phyloP scores from a whole-genome alignment of 2,888 invertebrate genomes.

The Abrostola triplasia region DNA sequence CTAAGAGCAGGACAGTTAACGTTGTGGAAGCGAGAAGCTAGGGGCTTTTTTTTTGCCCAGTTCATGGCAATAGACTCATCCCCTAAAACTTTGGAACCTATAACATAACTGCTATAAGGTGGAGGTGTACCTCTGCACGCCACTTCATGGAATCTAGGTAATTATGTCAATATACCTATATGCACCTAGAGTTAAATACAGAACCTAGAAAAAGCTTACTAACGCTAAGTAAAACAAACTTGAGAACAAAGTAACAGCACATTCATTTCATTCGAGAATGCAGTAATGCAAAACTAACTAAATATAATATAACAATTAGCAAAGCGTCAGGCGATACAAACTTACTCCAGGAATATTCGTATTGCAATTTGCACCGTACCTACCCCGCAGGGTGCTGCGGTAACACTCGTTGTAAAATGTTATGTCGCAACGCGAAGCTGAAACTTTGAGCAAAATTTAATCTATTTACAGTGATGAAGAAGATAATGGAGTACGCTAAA shows the following conservation, averaged over 20 bases:
- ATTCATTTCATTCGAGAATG: slow-evolving; percentile 10
- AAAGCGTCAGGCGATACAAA: slow-evolving; percentile 23
- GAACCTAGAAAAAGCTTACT: too few species aligned
- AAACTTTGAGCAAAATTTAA: slow-evolving; percentile 15
- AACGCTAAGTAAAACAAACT: slow-evolving; percentile 9
- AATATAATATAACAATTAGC: slow-evolving; percentile 48
- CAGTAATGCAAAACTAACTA: slow-evolving; percentile 24
- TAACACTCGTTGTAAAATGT: slow-evolving; percentile 34
- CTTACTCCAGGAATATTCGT: slow-evolving; percentile 33
- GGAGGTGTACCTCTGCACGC: too few species aligned
- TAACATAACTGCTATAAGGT: too few species aligned
- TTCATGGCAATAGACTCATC: too few species aligned
- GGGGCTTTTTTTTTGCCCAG: too few species aligned
- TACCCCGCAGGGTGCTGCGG: slow-evolving; percentile 22
- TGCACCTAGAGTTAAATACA: too few species aligned
- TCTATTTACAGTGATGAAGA: slow-evolving; percentile 19
- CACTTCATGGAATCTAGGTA: too few species aligned
- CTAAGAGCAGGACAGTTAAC: too few species aligned
- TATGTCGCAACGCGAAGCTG: slow-evolving; percentile 18
- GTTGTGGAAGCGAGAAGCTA: too few species aligned
- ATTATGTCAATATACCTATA: too few species aligned
- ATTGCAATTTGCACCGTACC: slow-evolving; percentile 39
- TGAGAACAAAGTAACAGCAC: slow-evolving; percentile 6
- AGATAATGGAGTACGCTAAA: slow-evolving; percentile 21
- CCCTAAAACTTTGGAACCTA: too few species aligned